A percentile compares a stretch with the other conserved stretches of the same genome.
Conservation (phyloP, 1,140 invertebrate genomes). For the Bombus difficillimus region DNA sequence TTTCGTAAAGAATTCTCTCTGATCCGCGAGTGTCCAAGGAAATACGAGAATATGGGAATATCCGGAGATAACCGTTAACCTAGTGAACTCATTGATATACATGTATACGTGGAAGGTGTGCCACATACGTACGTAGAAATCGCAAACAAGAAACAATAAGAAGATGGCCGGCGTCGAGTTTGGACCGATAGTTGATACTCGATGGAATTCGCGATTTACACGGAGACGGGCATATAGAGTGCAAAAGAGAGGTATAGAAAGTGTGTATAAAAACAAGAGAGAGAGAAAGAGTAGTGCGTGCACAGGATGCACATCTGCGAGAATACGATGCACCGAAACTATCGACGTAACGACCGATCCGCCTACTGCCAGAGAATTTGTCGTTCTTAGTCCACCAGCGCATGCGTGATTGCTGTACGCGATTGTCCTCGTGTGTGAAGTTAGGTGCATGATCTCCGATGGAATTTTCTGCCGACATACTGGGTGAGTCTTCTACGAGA, state of each 20-base stretch:
- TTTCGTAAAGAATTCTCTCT: neutral
- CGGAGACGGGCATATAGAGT: constrained; percentile 7
- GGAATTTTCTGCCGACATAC: constrained; percentile 32
- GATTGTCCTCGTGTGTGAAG: constrained; percentile 37
- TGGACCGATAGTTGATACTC: constrained; percentile 16
- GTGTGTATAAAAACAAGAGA: neutral
- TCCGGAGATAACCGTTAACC: neutral
- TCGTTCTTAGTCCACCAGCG: constrained; percentile 21
- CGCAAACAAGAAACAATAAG: no score
- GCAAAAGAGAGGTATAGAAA: neutral
- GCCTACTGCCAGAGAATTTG: constrained; percentile 45
- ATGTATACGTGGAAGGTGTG: no score
- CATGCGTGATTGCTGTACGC: constrained; percentile 14
- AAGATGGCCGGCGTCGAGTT: neutral
- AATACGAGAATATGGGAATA: constrained; percentile 38
- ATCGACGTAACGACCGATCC: constrained; percentile 47
- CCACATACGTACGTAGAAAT: neutral
- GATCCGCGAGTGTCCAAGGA: neutral
- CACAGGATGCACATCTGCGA: constrained; percentile 33
- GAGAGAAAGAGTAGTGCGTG: neutral
- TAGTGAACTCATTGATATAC: constrained; percentile 50
- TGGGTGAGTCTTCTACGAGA: constrained; percentile 5
- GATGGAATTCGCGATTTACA: constrained; percentile 15
- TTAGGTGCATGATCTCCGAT: constrained; percentile 33
- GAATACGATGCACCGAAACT: constrained; percentile 37